Evolutionary conservation across 53 echinoderm and acorn worm genomes (phyloP), one percentile per base, ranked within the genome.

Genomic region (Astropecten irregularis): DNA sequence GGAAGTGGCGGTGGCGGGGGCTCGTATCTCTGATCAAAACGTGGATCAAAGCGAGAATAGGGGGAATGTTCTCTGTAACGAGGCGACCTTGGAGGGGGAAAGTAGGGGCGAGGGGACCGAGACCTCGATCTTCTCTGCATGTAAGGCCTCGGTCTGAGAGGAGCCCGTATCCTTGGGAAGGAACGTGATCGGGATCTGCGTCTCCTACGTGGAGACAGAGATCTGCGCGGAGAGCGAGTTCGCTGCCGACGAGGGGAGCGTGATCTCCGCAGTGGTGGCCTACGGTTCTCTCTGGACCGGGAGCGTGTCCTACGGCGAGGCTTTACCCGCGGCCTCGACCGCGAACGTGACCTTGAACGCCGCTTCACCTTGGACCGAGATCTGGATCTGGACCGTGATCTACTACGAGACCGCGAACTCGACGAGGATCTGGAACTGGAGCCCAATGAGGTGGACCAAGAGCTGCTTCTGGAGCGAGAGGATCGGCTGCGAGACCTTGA

Each of bases 51-150:
- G 4, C 69, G 83, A 11, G 6, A 42, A 38, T 15, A 56, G 4
- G 86, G 92, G 21, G 69, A 88, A 73, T 54, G 72, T 13, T 81
- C 82, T 60, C 92, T 57, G 32, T 68, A 68, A 11, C 89, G 87
- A 10, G 87, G 88, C 16, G 84, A 66, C 63, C 92, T 86, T 38
- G 82, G 66, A 28, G 54, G 40, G 33, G 76, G 85, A 31, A 76
- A 83, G 38, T 61, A 94, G 42, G 88, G 92, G 56, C 84, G 84
- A 23, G 91, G 92, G 10, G 93, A 90, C n/a, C 85, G 82, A 6
- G 96, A 87, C 9, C 82, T 65, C 7, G 64, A 83, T 42, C 89
- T 86, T 22, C 93, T 71, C 49, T 68, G 81, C 22, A 37, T 57
- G 31, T 69, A 89, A 16, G 77, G 87, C 73, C 93, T 86, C 2